Conservation (phyloP, 1,140 invertebrate species). For the Cydia amplana region DNA sequence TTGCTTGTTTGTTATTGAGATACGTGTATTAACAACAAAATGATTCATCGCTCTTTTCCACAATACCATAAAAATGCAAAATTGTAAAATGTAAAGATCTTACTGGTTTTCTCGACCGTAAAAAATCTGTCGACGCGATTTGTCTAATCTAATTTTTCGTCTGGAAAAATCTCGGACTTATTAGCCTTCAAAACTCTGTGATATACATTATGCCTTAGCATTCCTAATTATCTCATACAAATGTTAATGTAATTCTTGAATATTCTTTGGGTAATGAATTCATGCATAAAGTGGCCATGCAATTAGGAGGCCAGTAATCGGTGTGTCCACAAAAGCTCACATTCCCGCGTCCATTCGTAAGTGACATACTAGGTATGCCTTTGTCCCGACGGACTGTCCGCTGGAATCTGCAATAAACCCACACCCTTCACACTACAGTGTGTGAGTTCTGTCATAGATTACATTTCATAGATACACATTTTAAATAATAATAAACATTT, state of each 20-base stretch:
- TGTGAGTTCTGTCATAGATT: too few relatives aligned
- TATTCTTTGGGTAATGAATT: background rate
- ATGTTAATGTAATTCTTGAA: background rate
- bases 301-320: background rate
- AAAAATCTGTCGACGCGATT: background rate
- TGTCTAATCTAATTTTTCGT: background rate
- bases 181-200: background rate
- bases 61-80: too few relatives aligned
- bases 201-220: background rate
- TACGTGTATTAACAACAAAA: too few relatives aligned
- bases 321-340: background rate
- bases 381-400: background rate
- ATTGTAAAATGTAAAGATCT: too few relatives aligned
- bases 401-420: background rate
- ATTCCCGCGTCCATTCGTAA: conserved; percentile 4
- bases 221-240: background rate
- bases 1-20: too few relatives aligned
- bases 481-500: too few relatives aligned
- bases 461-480: too few relatives aligned
- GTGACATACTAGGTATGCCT: background rate
- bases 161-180: background rate
- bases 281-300: too few relatives aligned
- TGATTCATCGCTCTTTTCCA: too few relatives aligned
- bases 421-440: background rate
- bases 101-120: background rate